These are phyloP conservation scores for Ictalurus punctatus DNA, from an alignment of 2,113 vertebrate species.

Conservation along the genomic window DNA sequence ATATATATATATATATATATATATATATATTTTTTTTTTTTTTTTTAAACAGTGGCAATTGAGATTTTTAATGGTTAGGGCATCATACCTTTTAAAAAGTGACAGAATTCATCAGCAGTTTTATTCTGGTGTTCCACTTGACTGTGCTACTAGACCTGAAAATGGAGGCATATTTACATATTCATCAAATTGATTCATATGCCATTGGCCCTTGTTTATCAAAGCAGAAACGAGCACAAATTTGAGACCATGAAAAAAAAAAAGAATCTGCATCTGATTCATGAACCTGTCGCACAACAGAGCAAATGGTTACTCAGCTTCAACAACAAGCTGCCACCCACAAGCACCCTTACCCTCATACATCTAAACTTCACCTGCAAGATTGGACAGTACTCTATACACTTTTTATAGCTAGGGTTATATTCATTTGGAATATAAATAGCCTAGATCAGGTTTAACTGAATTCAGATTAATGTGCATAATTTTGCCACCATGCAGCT, in stretches of 20 bases:
- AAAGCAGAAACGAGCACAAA: neutral
- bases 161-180: neutral
- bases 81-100: neutral
- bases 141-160: neutral
- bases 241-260: neutral
- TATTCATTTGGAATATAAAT: too few relatives aligned
- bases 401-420: too few relatives aligned
- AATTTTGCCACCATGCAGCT: too few relatives aligned
- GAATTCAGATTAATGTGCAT: too few relatives aligned
- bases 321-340: neutral
- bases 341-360: too few relatives aligned
- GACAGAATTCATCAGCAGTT: neutral
- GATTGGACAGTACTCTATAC: too few relatives aligned
- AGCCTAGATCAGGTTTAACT: too few relatives aligned
- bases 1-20: too few relatives aligned
- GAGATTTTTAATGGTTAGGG: neutral
- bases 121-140: neutral
- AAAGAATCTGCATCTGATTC: neutral
- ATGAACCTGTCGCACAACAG: neutral
- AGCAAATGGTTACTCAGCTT: neutral
- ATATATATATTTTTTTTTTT: too few relatives aligned
- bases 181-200: neutral
- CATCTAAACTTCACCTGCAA: too few relatives aligned
- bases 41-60: neutral
- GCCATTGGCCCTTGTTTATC: neutral